Percentiles rank a stretch among this genome's conserved stretches.
Evolutionary conservation across 2,113 vertebrate genomes (phyloP).

Genomic region (Chrysemys picta): DNA sequence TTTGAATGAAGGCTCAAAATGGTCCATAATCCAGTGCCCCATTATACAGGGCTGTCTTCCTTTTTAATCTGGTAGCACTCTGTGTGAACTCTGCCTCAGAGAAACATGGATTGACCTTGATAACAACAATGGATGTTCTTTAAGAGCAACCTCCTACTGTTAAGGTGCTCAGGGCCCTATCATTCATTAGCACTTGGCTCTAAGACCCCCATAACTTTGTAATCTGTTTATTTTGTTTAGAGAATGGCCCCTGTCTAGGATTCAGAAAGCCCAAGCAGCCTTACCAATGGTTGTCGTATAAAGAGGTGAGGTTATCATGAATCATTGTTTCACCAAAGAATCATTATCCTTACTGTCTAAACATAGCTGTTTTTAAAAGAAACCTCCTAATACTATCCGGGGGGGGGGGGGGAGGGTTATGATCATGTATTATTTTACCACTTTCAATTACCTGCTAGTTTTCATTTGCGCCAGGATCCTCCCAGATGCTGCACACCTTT

Average conservation of each 20-base stretch:
- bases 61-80: neutral
- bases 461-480: neutral
- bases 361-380: neutral
- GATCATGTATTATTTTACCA: neutral
- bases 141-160: neutral
- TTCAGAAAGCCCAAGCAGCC: conserved; percentile 94
- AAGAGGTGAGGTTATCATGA: conserved; percentile 86
- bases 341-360: rapidly evolving
- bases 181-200: neutral
- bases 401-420: neutral
- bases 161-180: neutral
- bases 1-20: neutral
- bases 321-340: too few relatives aligned
- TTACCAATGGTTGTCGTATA: conserved; percentile 97
- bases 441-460: neutral
- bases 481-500: neutral
- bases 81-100: neutral
- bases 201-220: rapidly evolving
- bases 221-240: conserved; percentile 72
- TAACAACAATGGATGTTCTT: neutral
- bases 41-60: neutral
- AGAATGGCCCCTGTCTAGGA: conserved; percentile 94
- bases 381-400: neutral
- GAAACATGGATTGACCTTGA: rapidly evolving
- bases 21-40: rapidly evolving